Base-by-base conservation (phyloP, 2,113 vertebrate species). In the Pontoporia blainvillei region DNA sequence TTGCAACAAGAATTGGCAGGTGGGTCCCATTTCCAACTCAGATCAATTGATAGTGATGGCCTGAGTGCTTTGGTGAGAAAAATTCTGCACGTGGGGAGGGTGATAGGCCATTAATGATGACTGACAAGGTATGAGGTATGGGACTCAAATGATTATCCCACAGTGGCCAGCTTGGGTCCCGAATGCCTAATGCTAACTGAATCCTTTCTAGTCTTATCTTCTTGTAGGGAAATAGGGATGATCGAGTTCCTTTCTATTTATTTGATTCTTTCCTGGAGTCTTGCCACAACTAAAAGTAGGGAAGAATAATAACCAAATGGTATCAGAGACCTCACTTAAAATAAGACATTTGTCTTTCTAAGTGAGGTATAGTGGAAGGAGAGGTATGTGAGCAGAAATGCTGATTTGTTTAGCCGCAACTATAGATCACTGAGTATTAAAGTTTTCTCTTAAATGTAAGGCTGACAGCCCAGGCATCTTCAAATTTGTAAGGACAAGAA, bases 341-440 rank as follows among this genome's bases (percentile, higher is more conserved):
- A 89, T 46, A 90, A 64, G 86, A 84, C 18, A 52, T 52, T 36
- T 90, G 52, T 44, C 15, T 94, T 95, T 67, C 79, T 72, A 71
- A 78, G 34, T 86, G 61, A 67, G 15, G 27, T 71, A 52, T 4
- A 59, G 15, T 44, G n/a, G 10, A 86, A 94, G 57, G 12, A 84
- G 57, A 39, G 21, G 0, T 18, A 23, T 66, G 7, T 54, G 36
- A 71, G 3, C 25, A 46, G 39, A 72, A 82, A 81, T 44, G 27
- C 44, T 39, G 13, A 34, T 17, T 73, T 86, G 54, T 54, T 44
- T 20, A 49, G 18, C 21, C 46, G 39, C 7, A 57, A 8, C 31
- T 49, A 44, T 3, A 57, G 7, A 36, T 66, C 13, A 36, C 0
- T 11, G 10, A 67, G 31, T 44, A 71, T 90, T 71, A 59, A n/a